Evolutionary conservation across 2,888 invertebrate species (phyloP), one percentile per base, ranked within the genome.

Genomic region (Macrostomum cliftonense): DNA sequence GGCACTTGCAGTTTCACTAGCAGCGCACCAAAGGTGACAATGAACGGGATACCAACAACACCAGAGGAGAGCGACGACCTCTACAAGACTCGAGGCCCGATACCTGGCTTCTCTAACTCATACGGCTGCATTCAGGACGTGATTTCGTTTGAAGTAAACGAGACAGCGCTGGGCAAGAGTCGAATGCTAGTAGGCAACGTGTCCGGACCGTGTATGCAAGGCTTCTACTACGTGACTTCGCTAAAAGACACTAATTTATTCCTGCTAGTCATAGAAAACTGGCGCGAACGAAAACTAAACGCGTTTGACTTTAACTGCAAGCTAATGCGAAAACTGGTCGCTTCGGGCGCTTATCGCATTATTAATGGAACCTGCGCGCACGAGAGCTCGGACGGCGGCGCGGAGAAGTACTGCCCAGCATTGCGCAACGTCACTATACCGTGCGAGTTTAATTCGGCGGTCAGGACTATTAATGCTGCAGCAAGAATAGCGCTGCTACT

Each of bases 41-140:
- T 71, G 42, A 60, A 63, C 52, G 71, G 70, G 9, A 63, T 69
- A 20, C 70, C 71, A 1, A 62, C 61, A 53, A 71, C 67, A 44
- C 71, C 71, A 1, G 68, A 68, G 51, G 68, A 69, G 49, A 56
- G 58, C 28, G 71, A 71, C 56, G 63, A 70, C 52, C 70, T 70
- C 53, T 64, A 64, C 53, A 64, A 64, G 54, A 65, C 63, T 53
- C 61, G 65, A 53, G 70, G 70, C 4, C 67, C 68, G 1, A 71
- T 71, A 45, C 70, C 70, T 4, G 64, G 65, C 53, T 71, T 71
- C 53, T 60, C 59, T 51, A 70, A 65, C 52, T 67, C 68, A 44
- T 71, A 62, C 59, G 70, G 70, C 39, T 71, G 71, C 52, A 71
- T 71, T 49, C 70, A 69, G 49, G 70, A 71, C 57, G 67, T 69